Evolutionary conservation across 2,888 invertebrate genomes (phyloP), one percentile per base, ranked within the genome.

Genomic region (Melipona beecheii): DNA sequence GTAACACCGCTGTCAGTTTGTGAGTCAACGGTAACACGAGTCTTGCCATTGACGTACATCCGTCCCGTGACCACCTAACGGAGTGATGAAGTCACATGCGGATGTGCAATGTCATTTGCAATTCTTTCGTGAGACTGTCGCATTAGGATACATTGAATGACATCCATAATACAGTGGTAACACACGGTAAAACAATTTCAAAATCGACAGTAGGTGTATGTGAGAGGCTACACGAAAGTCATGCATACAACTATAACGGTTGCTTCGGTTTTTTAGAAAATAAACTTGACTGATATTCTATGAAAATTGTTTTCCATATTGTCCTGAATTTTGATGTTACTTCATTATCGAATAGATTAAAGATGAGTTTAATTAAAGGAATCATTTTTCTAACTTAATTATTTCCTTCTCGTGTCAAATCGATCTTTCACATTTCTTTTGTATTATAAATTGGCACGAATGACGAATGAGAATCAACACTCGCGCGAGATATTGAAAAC

Each of bases 51-150:
- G 87, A 84, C 76, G 85, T 78, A 85, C 80, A 87, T 87, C 88
- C 88, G 83, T 78, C 77, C 77, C 56, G 75, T 84, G 82, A 81
- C 77, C 71, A 78, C 60, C 85, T 88, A 89, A 88, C 88, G 87
- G 87, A 60, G 80, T 68, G 79, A 81, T 27, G 71, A 76, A 69
- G 75, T 75, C 74, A 72, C 65, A 62, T 65, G 68, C 66, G 60
- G 72, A 75, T 83, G 43, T 70, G 81, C 81, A 81, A 82, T 78
- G 79, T 87, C 83, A 86, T 80, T 75, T 60, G 66, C 64, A 56
- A 31, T 50, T 54, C 58, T 62, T 62, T 54, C 58, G 4, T 52
- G 56, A 43, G 19, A 70, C 70, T 19, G 21, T 21, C 43, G 27
- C 24, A 17, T n/a, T 52, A 52, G 27, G 49, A 72, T 60, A 56